These are phyloP conservation scores for Ursus arctos DNA, from an alignment of 2,113 vertebrate genomes.

Conservation along the genomic window DNA sequence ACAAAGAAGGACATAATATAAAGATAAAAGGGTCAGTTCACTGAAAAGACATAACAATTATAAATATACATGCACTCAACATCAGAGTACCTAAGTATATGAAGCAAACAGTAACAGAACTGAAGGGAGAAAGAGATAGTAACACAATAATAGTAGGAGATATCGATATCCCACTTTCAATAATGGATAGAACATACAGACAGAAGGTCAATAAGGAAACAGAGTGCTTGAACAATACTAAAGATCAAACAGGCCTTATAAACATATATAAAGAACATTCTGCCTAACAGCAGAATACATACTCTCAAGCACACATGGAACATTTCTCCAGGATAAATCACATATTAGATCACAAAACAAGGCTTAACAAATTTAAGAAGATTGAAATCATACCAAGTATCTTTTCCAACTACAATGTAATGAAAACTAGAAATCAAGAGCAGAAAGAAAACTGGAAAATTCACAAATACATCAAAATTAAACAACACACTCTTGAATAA, in stretches of 20 bases:
- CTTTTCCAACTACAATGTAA: not conserved
- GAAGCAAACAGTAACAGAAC: not conserved
- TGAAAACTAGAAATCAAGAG: constrained; percentile 13
- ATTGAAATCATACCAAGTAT: not conserved
- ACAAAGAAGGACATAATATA: not conserved
- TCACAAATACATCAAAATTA: not conserved
- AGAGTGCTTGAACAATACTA: not conserved
- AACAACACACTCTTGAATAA: not conserved
- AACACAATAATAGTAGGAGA: not conserved
- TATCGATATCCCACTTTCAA: not conserved
- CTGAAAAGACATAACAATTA: not conserved
- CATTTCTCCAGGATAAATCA: not conserved
- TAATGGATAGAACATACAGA: not conserved
- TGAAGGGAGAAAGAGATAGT: not conserved
- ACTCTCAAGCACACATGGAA: not conserved
- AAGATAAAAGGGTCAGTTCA: not conserved
- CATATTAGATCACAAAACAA: not conserved
- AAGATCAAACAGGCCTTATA: not conserved
- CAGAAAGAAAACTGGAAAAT: not conserved
- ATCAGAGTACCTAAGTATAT: not conserved
- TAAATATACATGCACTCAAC: not conserved
- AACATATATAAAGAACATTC: not conserved
- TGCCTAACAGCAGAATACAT: not conserved
- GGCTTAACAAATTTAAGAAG: not conserved
- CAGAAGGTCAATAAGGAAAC: constrained; percentile 1